Percentiles rank a stretch among this genome's conserved stretches.
These are phyloP conservation scores for Vesta saturnalis DNA, from an alignment of 2,888 invertebrate genomes.

Conservation along the genomic window DNA sequence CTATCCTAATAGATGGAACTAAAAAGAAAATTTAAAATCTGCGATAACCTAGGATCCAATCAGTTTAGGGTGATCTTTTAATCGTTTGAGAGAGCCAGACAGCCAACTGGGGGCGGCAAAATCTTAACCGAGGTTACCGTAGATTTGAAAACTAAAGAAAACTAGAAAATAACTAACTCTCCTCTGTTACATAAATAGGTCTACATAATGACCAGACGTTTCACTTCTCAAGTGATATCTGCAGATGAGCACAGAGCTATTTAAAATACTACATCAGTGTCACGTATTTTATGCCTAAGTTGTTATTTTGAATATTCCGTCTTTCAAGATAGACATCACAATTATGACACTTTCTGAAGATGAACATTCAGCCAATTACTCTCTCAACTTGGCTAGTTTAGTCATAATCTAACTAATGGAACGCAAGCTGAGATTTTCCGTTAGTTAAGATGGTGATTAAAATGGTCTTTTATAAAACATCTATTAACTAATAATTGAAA, in stretches of 20 bases:
- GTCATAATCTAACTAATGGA: background rate
- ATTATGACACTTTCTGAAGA: background rate
- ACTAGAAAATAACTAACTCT: conserved; percentile 45
- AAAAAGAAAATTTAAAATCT: no score
- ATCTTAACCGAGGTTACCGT: no score
- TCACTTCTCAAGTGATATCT: conserved; percentile 51
- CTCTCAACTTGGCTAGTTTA: conserved; percentile 19
- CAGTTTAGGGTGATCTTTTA: no score
- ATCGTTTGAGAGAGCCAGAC: no score
- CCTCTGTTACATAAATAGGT: conserved; percentile 49
- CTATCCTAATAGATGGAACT: no score
- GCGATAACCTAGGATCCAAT: no score
- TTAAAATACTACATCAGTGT: conserved; percentile 40
- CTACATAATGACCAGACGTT: conserved; percentile 51
- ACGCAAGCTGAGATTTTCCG: no score
- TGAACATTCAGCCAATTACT: conserved; percentile 41
- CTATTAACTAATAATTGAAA: conserved; percentile 30
- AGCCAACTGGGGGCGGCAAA: no score
- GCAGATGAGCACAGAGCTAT: conserved; percentile 49
- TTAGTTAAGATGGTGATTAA: background rate
- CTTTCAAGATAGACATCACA: conserved; percentile 43
- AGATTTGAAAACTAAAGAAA: no score
- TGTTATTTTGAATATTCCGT: conserved; percentile 42
- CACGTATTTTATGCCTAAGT: conserved; percentile 41
- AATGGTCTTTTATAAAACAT: conserved; percentile 6